Base-by-base conservation (phyloP, 2,797 vertebrate genomes). In the Hybognathus amarus region DNA sequence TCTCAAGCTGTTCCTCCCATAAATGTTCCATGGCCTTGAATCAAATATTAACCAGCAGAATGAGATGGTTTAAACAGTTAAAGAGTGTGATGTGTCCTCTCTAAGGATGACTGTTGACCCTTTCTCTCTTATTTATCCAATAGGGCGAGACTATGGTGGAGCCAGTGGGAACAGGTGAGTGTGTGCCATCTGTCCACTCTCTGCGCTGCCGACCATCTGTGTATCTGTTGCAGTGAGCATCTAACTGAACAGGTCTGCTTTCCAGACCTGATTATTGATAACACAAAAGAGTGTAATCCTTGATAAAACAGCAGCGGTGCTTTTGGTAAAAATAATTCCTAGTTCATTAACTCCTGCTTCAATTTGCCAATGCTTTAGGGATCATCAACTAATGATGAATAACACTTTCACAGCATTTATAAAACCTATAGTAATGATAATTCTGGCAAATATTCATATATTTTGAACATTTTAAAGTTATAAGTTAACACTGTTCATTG, bases 141-240 rank as follows among this genome's bases (percentile, higher is more conserved):
- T 30, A 86, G 85, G 77, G 13, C 40, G 56, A 69, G 78, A 38
- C 24, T 6, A 4, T 30, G 24, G 38, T 56, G 63, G 73, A 63
- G 70, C 27, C 38, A 11, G 52, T 30, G 36, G 30, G 8, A 77
- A 82, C 80, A 68, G 86, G 86, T 87, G 77, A 74, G 73, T 50
- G 47, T 22, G 52, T 24, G 38, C 54, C 63, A 77, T 79, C 66
- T 81, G 79, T 61, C 73, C 4, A 22, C 67, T 66, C 33, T 59
- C 24, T 67, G 50, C n/a, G 24, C 56, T 27, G 50, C 45, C 30
- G 11, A 20, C 79, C 76, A 82, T 75, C 71, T 83, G 71, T 54
- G 36, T 24, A n/a, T 40, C 59, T 36, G 68, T 68, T 79, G 68
- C 36, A 8, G 5, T 69, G 13, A 20, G 30, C 63, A 38, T 54